Evolutionary conservation across 2,797 vertebrate species (phyloP).

Genomic region (Leptoclinus maculatus): DNA sequence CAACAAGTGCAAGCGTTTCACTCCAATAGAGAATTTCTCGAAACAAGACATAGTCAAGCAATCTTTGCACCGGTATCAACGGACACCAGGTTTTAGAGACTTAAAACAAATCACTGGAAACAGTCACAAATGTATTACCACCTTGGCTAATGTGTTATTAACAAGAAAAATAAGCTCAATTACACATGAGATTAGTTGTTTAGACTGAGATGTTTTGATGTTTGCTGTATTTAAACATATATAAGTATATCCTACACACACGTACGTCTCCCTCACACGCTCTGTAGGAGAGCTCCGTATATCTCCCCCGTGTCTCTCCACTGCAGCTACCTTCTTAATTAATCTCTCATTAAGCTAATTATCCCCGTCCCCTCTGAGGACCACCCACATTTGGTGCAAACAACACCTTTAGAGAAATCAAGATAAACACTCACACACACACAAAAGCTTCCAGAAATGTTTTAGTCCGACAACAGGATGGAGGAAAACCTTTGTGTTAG

Average conservation of each 20-base stretch:
- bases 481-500: background rate
- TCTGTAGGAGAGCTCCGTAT: constrained; percentile 45
- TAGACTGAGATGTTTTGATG: background rate
- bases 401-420: constrained; percentile 15
- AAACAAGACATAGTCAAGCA: no score
- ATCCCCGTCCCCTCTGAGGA: constrained; percentile 35
- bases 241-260: background rate
- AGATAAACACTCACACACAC: background rate
- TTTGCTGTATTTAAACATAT: background rate
- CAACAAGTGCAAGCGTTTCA: no score
- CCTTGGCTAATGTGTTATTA: background rate
- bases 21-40: no score
- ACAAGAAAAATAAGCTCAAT: background rate
- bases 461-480: background rate
- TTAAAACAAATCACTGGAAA: no score
- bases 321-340: constrained; percentile 62
- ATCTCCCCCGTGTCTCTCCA: constrained; percentile 38
- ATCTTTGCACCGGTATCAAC: no score
- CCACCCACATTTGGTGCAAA: constrained; percentile 28
- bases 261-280: background rate
- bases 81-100: no score
- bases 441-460: background rate
- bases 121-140: background rate
- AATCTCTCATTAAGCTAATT: constrained; percentile 72
- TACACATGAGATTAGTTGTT: background rate